Conservation (phyloP, 1,140 invertebrate genomes). For the Zaprionus taronus region DNA sequence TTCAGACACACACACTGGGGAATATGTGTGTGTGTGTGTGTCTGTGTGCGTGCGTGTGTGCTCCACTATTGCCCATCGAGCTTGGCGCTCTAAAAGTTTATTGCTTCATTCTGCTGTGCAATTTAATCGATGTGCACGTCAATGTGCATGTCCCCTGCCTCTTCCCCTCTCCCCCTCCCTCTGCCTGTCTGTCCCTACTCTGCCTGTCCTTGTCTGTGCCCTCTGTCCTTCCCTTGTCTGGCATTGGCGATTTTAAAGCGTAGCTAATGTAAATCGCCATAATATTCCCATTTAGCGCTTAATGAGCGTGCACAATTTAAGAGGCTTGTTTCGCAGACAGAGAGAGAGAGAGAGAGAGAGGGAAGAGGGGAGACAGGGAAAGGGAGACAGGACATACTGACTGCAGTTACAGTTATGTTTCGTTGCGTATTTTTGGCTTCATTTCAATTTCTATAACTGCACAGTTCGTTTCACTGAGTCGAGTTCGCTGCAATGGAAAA, state of each 20-base stretch:
- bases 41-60: constrained; percentile 22
- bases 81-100: constrained; percentile 77
- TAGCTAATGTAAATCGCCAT: constrained; percentile 76
- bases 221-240: constrained; percentile 6
- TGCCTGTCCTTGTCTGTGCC: background rate
- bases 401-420: background rate
- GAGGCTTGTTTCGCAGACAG: constrained; percentile 28
- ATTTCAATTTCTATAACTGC: constrained; percentile 5
- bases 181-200: constrained; percentile 1
- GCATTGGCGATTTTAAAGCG: constrained; percentile 70
- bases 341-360: background rate
- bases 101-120: constrained; percentile 81
- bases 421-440: constrained; percentile 2
- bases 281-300: constrained; percentile 76
- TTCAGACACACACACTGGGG: constrained; percentile 42
- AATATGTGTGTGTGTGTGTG: background rate
- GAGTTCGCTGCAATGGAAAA: background rate
- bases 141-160: constrained; percentile 34
- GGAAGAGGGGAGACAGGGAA: background rate
- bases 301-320: constrained; percentile 66
- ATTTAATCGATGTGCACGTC: constrained; percentile 77
- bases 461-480: background rate
- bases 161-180: background rate
- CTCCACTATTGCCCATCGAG: constrained; percentile 53
- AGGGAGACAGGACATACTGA: background rate